Evolutionary conservation across 2,113 vertebrate genomes (phyloP).

Genomic region (Axis porcinus): DNA sequence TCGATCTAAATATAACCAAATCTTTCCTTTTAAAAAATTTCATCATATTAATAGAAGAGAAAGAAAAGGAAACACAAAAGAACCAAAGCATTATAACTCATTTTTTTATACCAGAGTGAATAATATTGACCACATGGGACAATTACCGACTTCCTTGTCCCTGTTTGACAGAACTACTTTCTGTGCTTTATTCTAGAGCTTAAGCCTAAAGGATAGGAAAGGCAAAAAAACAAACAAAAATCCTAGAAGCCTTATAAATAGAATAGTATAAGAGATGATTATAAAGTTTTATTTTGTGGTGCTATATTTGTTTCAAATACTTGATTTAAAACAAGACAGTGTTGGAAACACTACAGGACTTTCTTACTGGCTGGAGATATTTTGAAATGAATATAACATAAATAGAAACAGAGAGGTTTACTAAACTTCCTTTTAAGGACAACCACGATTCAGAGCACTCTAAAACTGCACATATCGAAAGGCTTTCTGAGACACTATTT

Average conservation of each 20-base stretch:
- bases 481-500: not conserved
- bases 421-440: slow-evolving; percentile 63
- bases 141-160: not conserved
- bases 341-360: not conserved
- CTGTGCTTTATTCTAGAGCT: not conserved
- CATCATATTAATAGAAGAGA: not conserved
- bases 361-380: not conserved
- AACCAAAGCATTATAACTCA: not conserved
- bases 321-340: not conserved
- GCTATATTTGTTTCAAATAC: not conserved
- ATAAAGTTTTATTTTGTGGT: not conserved
- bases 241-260: slow-evolving; percentile 19
- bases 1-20: not conserved
- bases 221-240: not conserved
- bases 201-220: not conserved
- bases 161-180: not conserved
- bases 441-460: not conserved
- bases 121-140: not conserved
- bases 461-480: slow-evolving; percentile 16
- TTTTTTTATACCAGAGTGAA: not conserved
- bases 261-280: not conserved
- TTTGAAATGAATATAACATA: slow-evolving; percentile 33
- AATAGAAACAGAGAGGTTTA: slow-evolving; percentile 64
- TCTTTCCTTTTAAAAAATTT: not conserved
- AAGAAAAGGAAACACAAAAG: not conserved